Evolutionary conservation across 2,113 vertebrate genomes (phyloP).

Genomic region (Austrofundulus limnaeus): DNA sequence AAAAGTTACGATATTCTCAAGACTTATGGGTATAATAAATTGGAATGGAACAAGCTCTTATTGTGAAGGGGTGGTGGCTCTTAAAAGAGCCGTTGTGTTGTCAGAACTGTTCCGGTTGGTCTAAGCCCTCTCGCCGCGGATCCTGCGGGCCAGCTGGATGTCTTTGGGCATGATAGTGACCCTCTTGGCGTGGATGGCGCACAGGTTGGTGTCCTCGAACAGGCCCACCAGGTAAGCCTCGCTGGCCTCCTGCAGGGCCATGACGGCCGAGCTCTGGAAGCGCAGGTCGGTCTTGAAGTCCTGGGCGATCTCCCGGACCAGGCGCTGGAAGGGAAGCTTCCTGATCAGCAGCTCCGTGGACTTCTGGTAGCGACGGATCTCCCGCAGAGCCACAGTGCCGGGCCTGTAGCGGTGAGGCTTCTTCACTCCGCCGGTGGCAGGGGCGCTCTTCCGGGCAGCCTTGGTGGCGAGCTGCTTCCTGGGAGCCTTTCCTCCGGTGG

Average conservation of each 20-base stretch:
- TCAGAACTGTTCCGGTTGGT: too few relatives aligned
- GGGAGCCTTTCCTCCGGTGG: constrained; percentile 36
- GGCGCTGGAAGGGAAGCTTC: constrained; percentile 30
- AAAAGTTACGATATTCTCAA: too few relatives aligned
- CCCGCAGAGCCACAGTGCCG: constrained; percentile 49
- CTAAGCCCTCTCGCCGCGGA: constrained; percentile 72
- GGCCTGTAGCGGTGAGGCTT: constrained; percentile 45
- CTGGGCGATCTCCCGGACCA: neutral
- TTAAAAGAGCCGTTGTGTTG: too few relatives aligned
- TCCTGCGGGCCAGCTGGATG: constrained; percentile 83
- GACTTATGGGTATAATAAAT: too few relatives aligned
- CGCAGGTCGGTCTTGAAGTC: constrained; percentile 37
- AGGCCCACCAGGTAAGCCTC: constrained; percentile 82
- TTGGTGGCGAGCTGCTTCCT: constrained; percentile 44
- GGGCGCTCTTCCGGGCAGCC: constrained; percentile 27
- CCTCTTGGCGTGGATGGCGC: constrained; percentile 81
- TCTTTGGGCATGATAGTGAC: constrained; percentile 86
- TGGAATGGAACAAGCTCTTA: too few relatives aligned
- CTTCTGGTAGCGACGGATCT: constrained; percentile 57
- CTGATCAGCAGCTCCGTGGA: constrained; percentile 53
- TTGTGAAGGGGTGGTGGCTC: too few relatives aligned
- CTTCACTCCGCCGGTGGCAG: constrained; percentile 25
- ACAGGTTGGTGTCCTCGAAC: constrained; percentile 83
- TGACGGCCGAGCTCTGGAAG: constrained; percentile 69
- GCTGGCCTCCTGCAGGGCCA: constrained; percentile 78